Base-by-base conservation (phyloP, 2,113 vertebrate species). In the Chionomys nivalis region DNA sequence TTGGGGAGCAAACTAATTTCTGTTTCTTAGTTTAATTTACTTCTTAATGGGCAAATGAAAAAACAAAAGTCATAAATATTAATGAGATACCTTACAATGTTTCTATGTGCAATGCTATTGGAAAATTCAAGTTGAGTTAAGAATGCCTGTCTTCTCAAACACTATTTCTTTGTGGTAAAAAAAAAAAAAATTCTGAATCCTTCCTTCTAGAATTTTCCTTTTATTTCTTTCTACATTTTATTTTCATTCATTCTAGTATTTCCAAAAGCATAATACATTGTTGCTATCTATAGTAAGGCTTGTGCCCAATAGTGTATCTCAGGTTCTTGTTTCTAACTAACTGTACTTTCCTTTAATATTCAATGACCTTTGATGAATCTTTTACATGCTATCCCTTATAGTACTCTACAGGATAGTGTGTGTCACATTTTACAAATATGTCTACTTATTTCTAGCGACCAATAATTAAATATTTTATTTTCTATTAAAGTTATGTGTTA, bases 351-450 rank as follows among this genome's bases (percentile, higher is more conserved):
- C 1, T 19, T 39, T 47, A 68, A 49, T 66, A 36, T 33, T 19
- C 47, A 33, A 17, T 49, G 17, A 66, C 23, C 1, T 2, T 36
- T 87, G 10, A 36, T 87, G 3, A 36, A 36, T 47, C 39, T 47
- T 68, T 87, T 21, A 39, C 7, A 8, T 33, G 4, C 4, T 47
- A 23, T 6, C 42, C 28, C 10, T 86, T 70, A 21, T 70, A 87
- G 19, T n/a, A 47, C 2, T 70, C 17, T 52, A 49, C 3, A 49
- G 31, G n/a, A 24, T 16, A 0, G 4, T 49, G 0, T 86, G 2
- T 68, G 42, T 33, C 10, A 47, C 36, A 21, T 33, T 86, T 86
- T 47, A 86, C 11, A 85, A 65, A 86, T 21, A 12, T 21, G 2
- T 47, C 28, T 86, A 33, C 39, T 44, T 66, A 33, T 31, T 44